A percentile compares a stretch with the other conserved stretches of the same genome.
Evolutionary conservation across 2,113 vertebrate genomes (phyloP).

Genomic region (Climacteris rufus): DNA sequence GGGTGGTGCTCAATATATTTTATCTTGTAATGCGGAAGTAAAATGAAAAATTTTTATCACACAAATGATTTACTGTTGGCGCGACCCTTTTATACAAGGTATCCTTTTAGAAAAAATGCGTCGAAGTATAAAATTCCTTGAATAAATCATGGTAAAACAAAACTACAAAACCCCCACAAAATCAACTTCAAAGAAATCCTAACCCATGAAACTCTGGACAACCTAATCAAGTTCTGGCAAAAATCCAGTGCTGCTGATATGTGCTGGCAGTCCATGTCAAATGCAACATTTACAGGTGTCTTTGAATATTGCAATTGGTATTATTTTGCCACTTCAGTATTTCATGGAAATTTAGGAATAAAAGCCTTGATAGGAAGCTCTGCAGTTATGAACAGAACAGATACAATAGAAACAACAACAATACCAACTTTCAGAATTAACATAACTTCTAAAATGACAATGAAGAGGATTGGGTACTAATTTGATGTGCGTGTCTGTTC

Average conservation of each 20-base stretch:
- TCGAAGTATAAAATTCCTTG: not conserved
- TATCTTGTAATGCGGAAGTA: not conserved
- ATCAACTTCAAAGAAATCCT: not conserved
- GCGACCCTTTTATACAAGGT: not conserved
- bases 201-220: not conserved
- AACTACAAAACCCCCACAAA: not conserved
- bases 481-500: not conserved
- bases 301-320: not conserved
- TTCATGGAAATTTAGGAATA: not conserved
- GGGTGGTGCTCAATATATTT: not conserved
- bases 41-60: not conserved
- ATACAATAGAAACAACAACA: not conserved
- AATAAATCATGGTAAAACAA: not conserved
- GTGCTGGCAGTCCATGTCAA: not conserved
- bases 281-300: not conserved
- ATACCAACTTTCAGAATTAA: not conserved
- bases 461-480: rapidly evolving
- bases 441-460: not conserved
- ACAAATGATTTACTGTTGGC: not conserved
- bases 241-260: not conserved
- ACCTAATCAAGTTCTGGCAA: not conserved
- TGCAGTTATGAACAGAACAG: not conserved
- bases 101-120: not conserved
- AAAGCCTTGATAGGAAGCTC: not conserved
- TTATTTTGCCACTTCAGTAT: not conserved